phyloP scores from a whole-genome alignment of 2,797 vertebrate genomes.

The Knipowitschia caucasica region DNA sequence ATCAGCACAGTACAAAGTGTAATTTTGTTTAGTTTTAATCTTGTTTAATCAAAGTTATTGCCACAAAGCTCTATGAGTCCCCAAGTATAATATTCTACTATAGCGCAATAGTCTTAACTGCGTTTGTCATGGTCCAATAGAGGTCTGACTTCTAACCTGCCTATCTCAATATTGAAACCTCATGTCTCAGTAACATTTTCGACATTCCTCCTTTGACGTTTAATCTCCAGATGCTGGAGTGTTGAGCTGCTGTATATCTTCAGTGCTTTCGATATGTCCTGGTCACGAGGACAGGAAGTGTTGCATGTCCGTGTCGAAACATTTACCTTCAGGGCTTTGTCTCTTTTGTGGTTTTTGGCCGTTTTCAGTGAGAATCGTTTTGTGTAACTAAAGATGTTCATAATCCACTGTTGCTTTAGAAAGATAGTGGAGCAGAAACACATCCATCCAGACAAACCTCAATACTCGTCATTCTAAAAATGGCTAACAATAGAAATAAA shows the following conservation, averaged over 20 bases:
- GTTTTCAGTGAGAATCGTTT: not conserved
- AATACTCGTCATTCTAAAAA: no score
- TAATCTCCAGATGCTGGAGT: constrained; percentile 39
- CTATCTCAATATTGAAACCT: constrained; percentile 60
- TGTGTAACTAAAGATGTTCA: not conserved
- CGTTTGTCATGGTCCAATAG: constrained; percentile 39
- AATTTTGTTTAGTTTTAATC: not conserved
- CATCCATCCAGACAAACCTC: no score
- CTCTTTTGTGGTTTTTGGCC: constrained; percentile 11
- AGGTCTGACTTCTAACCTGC: constrained; percentile 37
- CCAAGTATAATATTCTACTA: no score
- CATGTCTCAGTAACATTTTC: constrained; percentile 50
- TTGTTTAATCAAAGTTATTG: no score
- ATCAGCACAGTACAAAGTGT: not conserved
- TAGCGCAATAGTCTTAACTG: no score
- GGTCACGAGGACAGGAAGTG: no score
- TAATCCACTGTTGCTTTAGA: not conserved
- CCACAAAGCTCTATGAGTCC: no score
- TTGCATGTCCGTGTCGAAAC: constrained; percentile 36
- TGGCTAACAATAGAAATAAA: no score
- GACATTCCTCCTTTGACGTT: constrained; percentile 35
- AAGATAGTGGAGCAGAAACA: not conserved
- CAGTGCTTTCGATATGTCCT: constrained; percentile 19
- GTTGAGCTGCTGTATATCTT: constrained; percentile 5
- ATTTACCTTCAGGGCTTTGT: constrained; percentile 12